Evolutionary conservation across 2,113 vertebrate genomes (phyloP), one percentile per base, ranked within the genome.

Genomic region (Vidua chalybeata): DNA sequence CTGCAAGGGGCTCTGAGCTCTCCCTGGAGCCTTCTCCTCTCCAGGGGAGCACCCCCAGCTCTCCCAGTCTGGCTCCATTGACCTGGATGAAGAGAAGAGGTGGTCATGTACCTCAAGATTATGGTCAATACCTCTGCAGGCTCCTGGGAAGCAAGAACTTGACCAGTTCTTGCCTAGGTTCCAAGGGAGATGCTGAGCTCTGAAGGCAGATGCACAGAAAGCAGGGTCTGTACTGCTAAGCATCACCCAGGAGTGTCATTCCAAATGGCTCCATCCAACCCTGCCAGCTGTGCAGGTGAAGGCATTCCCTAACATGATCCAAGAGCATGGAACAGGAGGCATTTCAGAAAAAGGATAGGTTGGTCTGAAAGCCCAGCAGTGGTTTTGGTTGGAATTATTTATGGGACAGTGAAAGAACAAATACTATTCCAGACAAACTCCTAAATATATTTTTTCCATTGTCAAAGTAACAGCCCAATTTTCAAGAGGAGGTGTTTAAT

Each of bases 1-100:
- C 35, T 43, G 51, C 0, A 0, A 58, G 17, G 6, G 3, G 5
- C 30, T 80, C 43, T 43, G 27, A 63, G 35, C 0, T 56, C 9
- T 56, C 35, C 11, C 43, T 35, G 26, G 43, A 80, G 21, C 26
- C 43, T 88, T 58, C 17, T 49, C 5, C 0, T 17, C 43, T 37
- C 58, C 35, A 56, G 17, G 13, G 26, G 31, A 80, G 0, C 67
- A 56, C 7, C 26, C 13, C 35, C 67, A 73, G 21, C 31, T 80
- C 35, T 43, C 22, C 37, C 51, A 81, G 51, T 6, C 31, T 66
- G 31, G 6, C 27, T 81, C 37, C 27, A 64, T 3, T 51, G 33
- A 33, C 52, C 27, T 24, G 33, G 19, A 64, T 58, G 7, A 5
- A 74, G 33, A 56, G 37, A 45, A 37, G 18, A 23, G 15, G 16